Evolutionary conservation across 2,888 invertebrate species (phyloP).

Genomic region (Malacosoma neustria): DNA sequence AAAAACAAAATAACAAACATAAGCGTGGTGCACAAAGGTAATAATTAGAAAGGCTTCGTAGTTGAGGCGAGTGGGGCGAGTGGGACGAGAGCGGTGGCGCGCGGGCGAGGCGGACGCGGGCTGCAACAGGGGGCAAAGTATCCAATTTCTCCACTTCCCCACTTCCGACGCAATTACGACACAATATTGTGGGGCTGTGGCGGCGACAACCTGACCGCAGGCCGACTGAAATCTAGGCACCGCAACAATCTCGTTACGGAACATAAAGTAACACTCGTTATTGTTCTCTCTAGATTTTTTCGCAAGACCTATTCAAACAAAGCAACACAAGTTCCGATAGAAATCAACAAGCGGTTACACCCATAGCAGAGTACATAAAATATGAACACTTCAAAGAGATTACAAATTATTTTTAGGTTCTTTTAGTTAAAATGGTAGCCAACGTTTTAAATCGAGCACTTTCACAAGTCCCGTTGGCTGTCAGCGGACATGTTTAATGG

Average conservation of each 20-base stretch:
- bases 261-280: slow-evolving; percentile 54
- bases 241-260: slow-evolving; percentile 60
- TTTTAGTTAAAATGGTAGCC: neutral
- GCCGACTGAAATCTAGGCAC: slow-evolving; percentile 49
- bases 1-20: neutral
- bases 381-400: too few relatives aligned
- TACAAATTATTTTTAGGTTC: neutral
- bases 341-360: slow-evolving; percentile 5
- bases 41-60: slow-evolving; percentile 62
- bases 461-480: slow-evolving; percentile 9
- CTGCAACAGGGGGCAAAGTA: slow-evolving; percentile 47
- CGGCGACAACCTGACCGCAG: slow-evolving; percentile 48
- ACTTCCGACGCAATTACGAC: slow-evolving; percentile 67
- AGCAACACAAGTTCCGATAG: slow-evolving; percentile 32
- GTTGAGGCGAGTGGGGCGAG: slow-evolving; percentile 24
- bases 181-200: slow-evolving; percentile 49
- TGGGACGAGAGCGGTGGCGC: slow-evolving; percentile 22
- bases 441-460: slow-evolving; percentile 3
- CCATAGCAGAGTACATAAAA: too few relatives aligned
- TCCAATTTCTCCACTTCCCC: slow-evolving; percentile 65
- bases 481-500: slow-evolving; percentile 8
- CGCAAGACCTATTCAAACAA: slow-evolving; percentile 50
- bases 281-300: slow-evolving; percentile 51
- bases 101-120: too few relatives aligned
- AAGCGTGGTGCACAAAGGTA: slow-evolving; percentile 28